Conservation (phyloP, 2,797 vertebrate species). For the Knipowitschia caucasica region DNA sequence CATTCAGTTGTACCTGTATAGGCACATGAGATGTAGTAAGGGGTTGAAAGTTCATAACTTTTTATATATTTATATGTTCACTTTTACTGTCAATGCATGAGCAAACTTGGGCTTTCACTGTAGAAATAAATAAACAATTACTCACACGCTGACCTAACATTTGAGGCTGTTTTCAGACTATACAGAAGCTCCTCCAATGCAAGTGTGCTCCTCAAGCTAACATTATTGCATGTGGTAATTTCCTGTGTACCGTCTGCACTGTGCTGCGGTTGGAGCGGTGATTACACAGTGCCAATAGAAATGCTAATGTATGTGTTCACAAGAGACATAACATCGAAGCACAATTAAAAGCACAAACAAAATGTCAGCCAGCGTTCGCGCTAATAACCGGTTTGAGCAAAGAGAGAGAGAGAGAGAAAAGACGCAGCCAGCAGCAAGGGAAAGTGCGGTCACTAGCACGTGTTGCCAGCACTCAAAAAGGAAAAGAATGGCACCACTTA, state of each 20-base stretch:
- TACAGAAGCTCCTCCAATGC: conserved; percentile 45
- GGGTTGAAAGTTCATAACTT: too few species aligned
- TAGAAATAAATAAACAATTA: conserved; percentile 20
- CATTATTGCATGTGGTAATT: conserved; percentile 70
- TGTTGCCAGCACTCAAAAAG: conserved; percentile 51
- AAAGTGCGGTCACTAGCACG: conserved; percentile 56
- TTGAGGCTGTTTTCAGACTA: conserved; percentile 42
- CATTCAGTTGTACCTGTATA: too few species aligned
- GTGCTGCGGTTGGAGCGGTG: conserved; percentile 68
- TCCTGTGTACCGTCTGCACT: conserved; percentile 64
- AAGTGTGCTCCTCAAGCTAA: conserved; percentile 67
- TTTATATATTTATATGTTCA: too few species aligned
- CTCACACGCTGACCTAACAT: conserved; percentile 34
- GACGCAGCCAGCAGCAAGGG: conserved; percentile 40
- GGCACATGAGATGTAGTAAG: too few species aligned
- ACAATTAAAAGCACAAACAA: conserved; percentile 77
- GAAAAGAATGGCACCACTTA: conserved; percentile 61
- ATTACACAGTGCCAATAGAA: conserved; percentile 69
- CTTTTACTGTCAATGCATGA: conserved; percentile 21
- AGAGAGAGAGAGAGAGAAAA: conserved; percentile 41
- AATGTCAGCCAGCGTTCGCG: conserved; percentile 75
- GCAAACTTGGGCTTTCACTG: conserved; percentile 3
- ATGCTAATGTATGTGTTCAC: conserved; percentile 74
- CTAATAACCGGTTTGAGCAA: conserved; percentile 68
- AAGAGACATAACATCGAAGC: conserved; percentile 76